These are phyloP conservation scores for Macroramphosus scolopax DNA, from an alignment of 2,797 vertebrate species.

Conservation along the genomic window DNA sequence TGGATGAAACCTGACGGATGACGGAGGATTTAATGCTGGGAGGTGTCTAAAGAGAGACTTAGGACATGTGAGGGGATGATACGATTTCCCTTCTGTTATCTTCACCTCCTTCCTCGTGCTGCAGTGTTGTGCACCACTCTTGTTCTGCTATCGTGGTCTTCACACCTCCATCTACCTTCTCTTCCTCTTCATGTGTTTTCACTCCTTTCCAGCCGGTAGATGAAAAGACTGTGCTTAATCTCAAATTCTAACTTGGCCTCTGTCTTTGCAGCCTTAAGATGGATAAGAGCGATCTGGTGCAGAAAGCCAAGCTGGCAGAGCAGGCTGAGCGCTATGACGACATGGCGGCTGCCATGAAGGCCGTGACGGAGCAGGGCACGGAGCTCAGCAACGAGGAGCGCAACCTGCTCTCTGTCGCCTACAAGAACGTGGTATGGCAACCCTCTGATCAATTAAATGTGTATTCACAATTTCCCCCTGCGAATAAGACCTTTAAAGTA, in stretches of 20 bases:
- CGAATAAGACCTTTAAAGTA: too few relatives aligned
- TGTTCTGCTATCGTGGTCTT: too few relatives aligned
- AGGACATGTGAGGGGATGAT: too few relatives aligned
- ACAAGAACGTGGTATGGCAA: constrained; percentile 93
- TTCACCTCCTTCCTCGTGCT: too few relatives aligned
- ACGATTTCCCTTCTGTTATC: too few relatives aligned
- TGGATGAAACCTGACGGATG: too few relatives aligned
- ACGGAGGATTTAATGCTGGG: too few relatives aligned
- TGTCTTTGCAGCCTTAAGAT: constrained; percentile 58
- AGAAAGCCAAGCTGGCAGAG: constrained; percentile 97
- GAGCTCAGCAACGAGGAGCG: constrained; percentile 96
- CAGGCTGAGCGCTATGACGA: constrained; percentile 98
- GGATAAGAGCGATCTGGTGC: constrained; percentile 92
- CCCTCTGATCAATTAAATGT: neutral
- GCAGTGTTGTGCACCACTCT: too few relatives aligned
- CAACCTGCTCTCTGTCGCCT: constrained; percentile 97
- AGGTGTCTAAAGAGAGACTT: too few relatives aligned
- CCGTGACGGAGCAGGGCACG: constrained; percentile 87
- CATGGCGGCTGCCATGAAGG: constrained; percentile 96
- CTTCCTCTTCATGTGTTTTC: too few relatives aligned
- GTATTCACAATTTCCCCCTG: neutral
- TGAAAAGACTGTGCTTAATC: neutral
- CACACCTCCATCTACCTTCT: too few relatives aligned
- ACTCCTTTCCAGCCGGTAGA: constrained; percentile 1
- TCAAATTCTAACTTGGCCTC: constrained; percentile 4